These are phyloP conservation scores for Ceriagrion tenellum DNA, from an alignment of 2,888 invertebrate genomes.

Conservation along the genomic window DNA sequence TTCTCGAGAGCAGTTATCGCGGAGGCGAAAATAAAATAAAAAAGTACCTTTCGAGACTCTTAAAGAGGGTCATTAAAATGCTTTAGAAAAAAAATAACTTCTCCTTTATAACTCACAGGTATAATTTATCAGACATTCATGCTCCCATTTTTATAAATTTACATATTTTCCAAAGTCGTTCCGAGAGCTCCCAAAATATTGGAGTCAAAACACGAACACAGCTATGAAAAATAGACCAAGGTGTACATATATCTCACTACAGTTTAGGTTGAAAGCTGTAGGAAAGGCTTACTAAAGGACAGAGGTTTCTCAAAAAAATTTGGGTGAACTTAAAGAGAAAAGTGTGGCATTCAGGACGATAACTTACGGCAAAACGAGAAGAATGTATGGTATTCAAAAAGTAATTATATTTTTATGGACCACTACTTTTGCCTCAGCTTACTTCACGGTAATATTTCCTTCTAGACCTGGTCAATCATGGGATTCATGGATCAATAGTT, in stretches of 20 bases:
- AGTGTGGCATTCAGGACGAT: too few species aligned
- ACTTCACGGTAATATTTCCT: too few species aligned
- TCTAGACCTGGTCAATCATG: too few species aligned
- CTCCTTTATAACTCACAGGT: not conserved
- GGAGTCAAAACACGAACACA: not conserved
- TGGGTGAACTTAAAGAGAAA: too few species aligned
- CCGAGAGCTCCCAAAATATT: not conserved
- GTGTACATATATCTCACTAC: not conserved
- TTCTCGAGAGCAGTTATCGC: not conserved
- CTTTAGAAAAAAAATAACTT: conserved; percentile 5
- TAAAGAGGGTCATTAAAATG: conserved; percentile 11
- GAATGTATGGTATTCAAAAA: too few species aligned
- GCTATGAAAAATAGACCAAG: not conserved
- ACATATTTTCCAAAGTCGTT: not conserved
- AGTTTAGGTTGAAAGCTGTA: too few species aligned
- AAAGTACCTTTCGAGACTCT: not conserved
- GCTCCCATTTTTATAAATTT: conserved; percentile 25
- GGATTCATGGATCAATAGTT: too few species aligned
- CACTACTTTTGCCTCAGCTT: too few species aligned
- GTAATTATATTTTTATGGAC: too few species aligned
- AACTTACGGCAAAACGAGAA: too few species aligned
- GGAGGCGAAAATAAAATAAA: not conserved
- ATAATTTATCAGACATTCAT: not conserved
- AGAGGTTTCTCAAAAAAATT: too few species aligned
- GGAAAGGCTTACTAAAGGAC: too few species aligned